Evolutionary conservation across 2,888 invertebrate species (phyloP).

Genomic region (Eucriotettix oculatus): DNA sequence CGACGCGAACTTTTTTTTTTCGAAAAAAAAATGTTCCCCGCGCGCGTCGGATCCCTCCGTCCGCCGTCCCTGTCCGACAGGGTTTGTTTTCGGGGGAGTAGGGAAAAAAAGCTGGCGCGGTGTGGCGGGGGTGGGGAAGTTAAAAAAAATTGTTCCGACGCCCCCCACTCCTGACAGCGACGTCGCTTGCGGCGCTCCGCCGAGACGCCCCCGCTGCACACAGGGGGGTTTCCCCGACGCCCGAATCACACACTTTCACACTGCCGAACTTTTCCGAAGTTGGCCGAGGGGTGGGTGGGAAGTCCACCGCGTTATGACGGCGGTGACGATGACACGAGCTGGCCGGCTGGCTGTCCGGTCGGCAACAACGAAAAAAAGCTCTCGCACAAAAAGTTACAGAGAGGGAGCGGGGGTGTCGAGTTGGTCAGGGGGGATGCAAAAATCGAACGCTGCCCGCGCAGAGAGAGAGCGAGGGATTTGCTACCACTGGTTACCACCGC

Average conservation of each 20-base stretch:
- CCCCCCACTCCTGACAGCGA: not conserved
- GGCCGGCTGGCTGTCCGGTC: too few species aligned
- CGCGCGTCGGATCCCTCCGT: not conserved
- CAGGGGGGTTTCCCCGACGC: not conserved
- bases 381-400: too few species aligned
- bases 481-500: too few species aligned
- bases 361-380: too few species aligned
- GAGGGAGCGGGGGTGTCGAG: too few species aligned
- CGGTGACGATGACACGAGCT: too few species aligned
- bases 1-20: not conserved
- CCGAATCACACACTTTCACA: not conserved
- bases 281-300: constrained; percentile 1
- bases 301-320: not conserved
- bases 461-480: not conserved
- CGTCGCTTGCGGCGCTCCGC: not conserved
- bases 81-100: too few species aligned
- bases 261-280: constrained; percentile 3
- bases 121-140: too few species aligned
- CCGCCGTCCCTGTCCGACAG: not conserved
- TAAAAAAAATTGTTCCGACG: not conserved
- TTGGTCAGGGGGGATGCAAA: too few species aligned
- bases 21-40: not conserved
- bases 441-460: too few species aligned
- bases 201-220: not conserved
- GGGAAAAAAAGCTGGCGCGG: too few species aligned